These are phyloP conservation scores for Gortyna flavago DNA, from an alignment of 2,888 invertebrate genomes.

Conservation along the genomic window DNA sequence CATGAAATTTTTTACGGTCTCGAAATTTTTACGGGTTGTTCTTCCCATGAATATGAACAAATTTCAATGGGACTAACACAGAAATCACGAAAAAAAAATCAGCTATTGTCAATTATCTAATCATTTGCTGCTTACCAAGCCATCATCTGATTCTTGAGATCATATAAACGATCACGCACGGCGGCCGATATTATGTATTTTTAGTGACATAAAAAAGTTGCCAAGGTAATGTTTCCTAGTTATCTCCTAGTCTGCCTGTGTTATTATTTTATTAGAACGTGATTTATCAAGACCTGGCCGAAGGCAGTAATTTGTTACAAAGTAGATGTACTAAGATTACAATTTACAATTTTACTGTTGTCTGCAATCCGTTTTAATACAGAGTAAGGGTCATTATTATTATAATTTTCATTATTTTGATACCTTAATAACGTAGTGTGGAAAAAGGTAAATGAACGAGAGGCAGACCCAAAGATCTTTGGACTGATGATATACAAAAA, in stretches of 20 bases:
- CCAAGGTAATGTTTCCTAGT: not conserved
- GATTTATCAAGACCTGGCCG: conserved; percentile 32
- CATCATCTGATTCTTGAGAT: not conserved
- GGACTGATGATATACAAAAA: not conserved
- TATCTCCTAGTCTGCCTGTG: conserved; percentile 30
- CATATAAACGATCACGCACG: not conserved
- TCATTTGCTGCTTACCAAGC: no score
- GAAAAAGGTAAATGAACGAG: not conserved
- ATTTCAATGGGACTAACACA: no score
- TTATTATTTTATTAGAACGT: conserved; percentile 44
- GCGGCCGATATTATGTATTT: not conserved
- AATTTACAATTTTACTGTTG: conserved; percentile 1
- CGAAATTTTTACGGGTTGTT: no score
- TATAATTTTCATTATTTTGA: not conserved
- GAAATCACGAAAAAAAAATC: no score
- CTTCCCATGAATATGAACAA: no score
- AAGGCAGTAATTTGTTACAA: conserved; percentile 14
- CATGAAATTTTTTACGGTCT: no score
- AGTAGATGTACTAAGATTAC: no score
- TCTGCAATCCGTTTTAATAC: not conserved
- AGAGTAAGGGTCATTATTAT: not conserved
- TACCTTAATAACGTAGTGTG: not conserved
- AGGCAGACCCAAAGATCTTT: not conserved
- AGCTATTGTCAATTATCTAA: no score
- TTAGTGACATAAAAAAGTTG: not conserved